phyloP scores from a whole-genome alignment of 2,113 vertebrate genomes.

The Myiopsitta monachus region DNA sequence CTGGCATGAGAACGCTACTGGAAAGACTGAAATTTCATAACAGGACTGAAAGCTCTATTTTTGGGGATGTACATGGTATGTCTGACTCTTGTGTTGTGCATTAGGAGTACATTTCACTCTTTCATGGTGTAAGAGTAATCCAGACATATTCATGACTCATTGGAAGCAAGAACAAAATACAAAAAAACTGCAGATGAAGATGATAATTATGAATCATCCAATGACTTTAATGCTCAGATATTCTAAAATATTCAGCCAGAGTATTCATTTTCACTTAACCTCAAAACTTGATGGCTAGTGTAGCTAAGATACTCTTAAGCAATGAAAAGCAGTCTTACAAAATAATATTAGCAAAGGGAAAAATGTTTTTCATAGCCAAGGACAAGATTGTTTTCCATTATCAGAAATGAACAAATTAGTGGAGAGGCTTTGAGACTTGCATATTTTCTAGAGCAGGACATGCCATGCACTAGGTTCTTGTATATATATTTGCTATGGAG shows the following conservation, averaged over 20 bases:
- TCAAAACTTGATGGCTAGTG: not conserved
- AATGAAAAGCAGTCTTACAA: not conserved
- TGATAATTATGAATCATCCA: conserved; percentile 31
- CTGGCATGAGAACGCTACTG: not conserved
- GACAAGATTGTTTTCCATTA: not conserved
- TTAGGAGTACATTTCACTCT: not conserved
- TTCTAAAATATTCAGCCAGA: not conserved
- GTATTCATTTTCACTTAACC: not conserved
- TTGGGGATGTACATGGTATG: not conserved
- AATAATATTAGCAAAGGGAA: not conserved
- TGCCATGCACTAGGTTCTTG: not conserved
- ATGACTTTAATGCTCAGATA: not conserved
- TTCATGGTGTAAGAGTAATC: not conserved
- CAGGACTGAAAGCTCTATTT: not conserved
- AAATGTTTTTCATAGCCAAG: not conserved
- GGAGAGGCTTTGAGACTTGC: not conserved
- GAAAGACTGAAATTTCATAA: not conserved
- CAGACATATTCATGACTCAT: conserved; percentile 13
- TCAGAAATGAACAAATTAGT: not conserved
- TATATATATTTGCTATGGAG: not conserved
- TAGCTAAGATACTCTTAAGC: not conserved
- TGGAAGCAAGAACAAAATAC: not conserved
- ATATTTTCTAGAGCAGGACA: not conserved
- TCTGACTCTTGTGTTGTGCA: not conserved
- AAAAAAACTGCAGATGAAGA: not conserved